Evolutionary conservation across 2,888 invertebrate genomes (phyloP), one percentile per base, ranked within the genome.

Genomic region (Drosophila falleni): DNA sequence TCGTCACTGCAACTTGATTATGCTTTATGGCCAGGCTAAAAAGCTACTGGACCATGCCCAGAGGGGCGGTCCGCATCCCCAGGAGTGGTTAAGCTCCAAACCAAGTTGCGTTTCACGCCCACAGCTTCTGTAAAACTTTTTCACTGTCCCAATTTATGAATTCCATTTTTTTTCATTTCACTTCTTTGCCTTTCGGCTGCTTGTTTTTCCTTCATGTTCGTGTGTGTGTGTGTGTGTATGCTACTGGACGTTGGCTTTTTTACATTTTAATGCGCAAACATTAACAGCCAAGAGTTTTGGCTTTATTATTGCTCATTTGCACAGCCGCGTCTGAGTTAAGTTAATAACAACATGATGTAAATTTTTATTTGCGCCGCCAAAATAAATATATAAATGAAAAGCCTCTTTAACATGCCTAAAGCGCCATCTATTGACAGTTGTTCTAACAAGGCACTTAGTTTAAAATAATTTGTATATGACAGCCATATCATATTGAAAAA

Each of bases 241-340:
- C 6, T 41, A 15, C 44, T 59, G 67, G 58, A 58, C 46, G 46
- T 26, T 42, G 41, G 26, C 26, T 31, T 64, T 73, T 73, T 62
- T 62, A n/a, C 55, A 74, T 83, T 86, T 84, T 77, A 84, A 86
- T 86, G 84, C 70, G 66, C 74, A 62, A 71, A 66, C 84, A 84
- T 84, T 84, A 84, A 81, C 79, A 79, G 84, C 81, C 74, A 67
- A 79, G 69, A 86, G 74, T 59, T 70, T 83, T 80, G 76, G 79
- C 81, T 81, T 83, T 79, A 83, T 86, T 76, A 83, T 78, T 78
- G 78, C 83, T 83, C 81, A 86, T 84, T 86, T 86, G 60, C 79
- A 77, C 76, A 78, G 74, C 63, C 50, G 71, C 60, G 72, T 70
- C 70, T 35, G 23, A 50, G 51, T 55, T 53, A 39, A 64, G 58